Evolutionary conservation across 2,113 vertebrate genomes (phyloP).

Genomic region (Trichechus manatus): DNA sequence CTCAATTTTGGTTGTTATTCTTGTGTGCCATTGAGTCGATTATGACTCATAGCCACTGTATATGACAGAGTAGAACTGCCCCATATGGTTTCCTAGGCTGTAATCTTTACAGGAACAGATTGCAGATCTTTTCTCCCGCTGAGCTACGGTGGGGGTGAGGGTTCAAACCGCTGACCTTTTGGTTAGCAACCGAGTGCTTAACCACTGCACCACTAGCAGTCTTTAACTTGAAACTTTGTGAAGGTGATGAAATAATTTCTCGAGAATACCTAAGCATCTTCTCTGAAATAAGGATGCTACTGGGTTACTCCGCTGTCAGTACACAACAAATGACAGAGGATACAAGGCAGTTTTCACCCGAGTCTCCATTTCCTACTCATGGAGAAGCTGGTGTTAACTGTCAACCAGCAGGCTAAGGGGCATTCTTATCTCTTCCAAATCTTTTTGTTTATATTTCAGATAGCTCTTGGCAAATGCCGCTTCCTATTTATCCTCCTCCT

Average conservation of each 20-base stretch:
- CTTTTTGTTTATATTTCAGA: not conserved
- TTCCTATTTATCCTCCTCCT: not conserved
- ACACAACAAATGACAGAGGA: not conserved
- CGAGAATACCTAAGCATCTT: not conserved
- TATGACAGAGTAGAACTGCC: not conserved
- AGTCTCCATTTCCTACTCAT: not conserved
- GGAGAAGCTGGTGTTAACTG: not conserved
- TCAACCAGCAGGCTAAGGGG: not conserved
- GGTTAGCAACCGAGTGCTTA: not conserved
- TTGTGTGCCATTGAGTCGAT: not conserved
- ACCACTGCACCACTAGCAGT: not conserved
- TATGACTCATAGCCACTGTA: not conserved
- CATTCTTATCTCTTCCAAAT: not conserved
- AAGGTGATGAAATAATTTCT: not conserved
- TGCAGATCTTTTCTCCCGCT: not conserved
- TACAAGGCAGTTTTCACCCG: rapidly evolving
- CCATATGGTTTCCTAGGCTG: not conserved
- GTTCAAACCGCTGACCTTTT: not conserved
- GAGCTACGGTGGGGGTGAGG: not conserved
- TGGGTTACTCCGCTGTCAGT: not conserved
- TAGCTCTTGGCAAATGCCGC: not conserved
- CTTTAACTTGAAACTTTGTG: not conserved
- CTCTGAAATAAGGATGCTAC: not conserved
- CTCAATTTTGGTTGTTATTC: not conserved
- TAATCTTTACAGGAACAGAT: not conserved